Percentiles rank a stretch among this genome's conserved stretches.
These are phyloP conservation scores for Pseudomyrmex dendroicus DNA, from an alignment of 1,140 invertebrate genomes.

Conservation along the genomic window DNA sequence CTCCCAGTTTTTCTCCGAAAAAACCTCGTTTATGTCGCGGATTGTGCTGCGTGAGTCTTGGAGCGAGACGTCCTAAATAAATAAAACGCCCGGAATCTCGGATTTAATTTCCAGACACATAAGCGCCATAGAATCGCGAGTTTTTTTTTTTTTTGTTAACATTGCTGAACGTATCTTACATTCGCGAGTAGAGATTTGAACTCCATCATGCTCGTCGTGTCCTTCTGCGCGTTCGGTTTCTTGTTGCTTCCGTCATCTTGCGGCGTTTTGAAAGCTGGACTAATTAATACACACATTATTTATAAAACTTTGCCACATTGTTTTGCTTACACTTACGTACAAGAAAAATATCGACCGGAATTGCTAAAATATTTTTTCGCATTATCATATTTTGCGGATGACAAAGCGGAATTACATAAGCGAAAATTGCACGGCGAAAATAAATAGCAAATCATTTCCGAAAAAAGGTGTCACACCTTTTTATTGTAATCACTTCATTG, in stretches of 20 bases:
- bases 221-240: background rate
- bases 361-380: background rate
- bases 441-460: background rate
- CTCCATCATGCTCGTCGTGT: slow-evolving; percentile 64
- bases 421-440: background rate
- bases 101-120: background rate
- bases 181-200: slow-evolving; percentile 71
- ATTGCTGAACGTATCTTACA: slow-evolving; percentile 59
- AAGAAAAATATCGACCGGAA: too few relatives aligned
- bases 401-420: background rate
- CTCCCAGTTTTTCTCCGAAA: slow-evolving; percentile 73
- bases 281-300: slow-evolving; percentile 20
- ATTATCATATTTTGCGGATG: background rate
- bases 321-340: background rate
- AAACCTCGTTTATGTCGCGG: slow-evolving; percentile 68
- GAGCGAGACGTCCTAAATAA: slow-evolving; percentile 17
- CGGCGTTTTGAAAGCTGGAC: background rate
- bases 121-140: background rate
- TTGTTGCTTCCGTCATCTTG: background rate
- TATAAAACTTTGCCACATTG: slow-evolving; percentile 9
- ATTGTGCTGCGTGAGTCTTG: slow-evolving; percentile 63
- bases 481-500: background rate
- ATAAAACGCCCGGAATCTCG: background rate
- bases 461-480: background rate
- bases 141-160: background rate